Percentiles rank a stretch among this genome's conserved stretches.
phyloP scores from a whole-genome alignment of 92 coral and sea anemone species.

The Epizoanthus scotinus region DNA sequence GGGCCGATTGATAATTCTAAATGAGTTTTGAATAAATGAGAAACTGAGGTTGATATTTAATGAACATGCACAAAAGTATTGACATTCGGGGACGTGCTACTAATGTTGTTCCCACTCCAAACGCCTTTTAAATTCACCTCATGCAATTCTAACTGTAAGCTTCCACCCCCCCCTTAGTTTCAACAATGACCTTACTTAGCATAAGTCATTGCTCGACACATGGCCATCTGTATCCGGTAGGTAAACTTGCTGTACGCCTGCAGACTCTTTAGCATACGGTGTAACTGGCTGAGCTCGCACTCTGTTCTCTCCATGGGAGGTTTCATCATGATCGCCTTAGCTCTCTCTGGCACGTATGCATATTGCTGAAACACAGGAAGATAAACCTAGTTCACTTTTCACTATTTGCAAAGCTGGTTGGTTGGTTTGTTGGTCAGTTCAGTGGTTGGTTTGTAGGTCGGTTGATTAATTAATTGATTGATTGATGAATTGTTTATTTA shows the following conservation, averaged over 20 bases:
- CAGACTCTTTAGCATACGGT: slow-evolving; percentile 80
- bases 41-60: neutral
- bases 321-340: slow-evolving; percentile 73
- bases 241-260: slow-evolving; percentile 90
- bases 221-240: slow-evolving; percentile 91
- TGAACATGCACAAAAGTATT: too few species aligned
- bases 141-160: too few species aligned
- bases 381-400: neutral
- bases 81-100: too few species aligned
- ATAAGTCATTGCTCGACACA: slow-evolving; percentile 93
- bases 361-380: slow-evolving; percentile 69
- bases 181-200: slow-evolving; percentile 57
- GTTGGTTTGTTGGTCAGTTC: too few species aligned
- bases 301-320: slow-evolving; percentile 87
- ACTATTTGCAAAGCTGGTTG: neutral
- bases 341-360: slow-evolving; percentile 95
- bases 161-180: neutral
- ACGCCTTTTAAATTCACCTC: too few species aligned
- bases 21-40: neutral
- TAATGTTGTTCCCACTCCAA: neutral
- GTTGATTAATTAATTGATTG: too few species aligned
- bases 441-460: too few species aligned
- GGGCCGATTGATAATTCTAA: too few species aligned
- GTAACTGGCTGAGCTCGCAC: slow-evolving; percentile 79
- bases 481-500: too few species aligned